Conservation (phyloP, 1,140 invertebrate species). For the Penaeus vannamei region DNA sequence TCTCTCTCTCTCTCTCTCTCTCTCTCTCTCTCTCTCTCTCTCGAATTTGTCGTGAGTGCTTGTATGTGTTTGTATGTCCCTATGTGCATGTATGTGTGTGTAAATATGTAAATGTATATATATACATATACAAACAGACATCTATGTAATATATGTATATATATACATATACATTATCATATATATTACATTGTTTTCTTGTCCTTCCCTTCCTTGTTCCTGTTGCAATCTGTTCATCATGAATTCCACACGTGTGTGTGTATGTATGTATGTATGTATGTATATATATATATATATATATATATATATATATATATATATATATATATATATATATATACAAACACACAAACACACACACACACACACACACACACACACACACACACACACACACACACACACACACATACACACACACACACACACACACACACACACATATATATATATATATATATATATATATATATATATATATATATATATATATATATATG, state of each 20-base stretch:
- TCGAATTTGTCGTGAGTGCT: neutral
- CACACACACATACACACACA: neutral
- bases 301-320: neutral
- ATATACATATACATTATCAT: neutral
- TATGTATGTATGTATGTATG: slow-evolving; percentile 14
- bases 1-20: too few species aligned
- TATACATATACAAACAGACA: neutral
- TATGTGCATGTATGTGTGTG: neutral
- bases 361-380: neutral
- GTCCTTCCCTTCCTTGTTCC: too few species aligned
- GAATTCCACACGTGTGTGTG: neutral
- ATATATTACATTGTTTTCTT: neutral
- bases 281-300: neutral
- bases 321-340: neutral
- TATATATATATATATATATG: slow-evolving; percentile 51
- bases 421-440: neutral
- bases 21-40: too few species aligned
- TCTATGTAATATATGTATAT: too few species aligned
- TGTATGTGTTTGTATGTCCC: slow-evolving; percentile 24
- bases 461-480: slow-evolving; percentile 53
- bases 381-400: neutral
- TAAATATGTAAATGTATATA: neutral
- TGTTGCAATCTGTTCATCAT: too few species aligned
- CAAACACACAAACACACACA: too few species aligned
- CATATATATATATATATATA: slow-evolving; percentile 28